Percentiles rank a stretch among this genome's conserved stretches.
Evolutionary conservation across 2,797 vertebrate genomes (phyloP).

Genomic region (Silurus aristotelis): DNA sequence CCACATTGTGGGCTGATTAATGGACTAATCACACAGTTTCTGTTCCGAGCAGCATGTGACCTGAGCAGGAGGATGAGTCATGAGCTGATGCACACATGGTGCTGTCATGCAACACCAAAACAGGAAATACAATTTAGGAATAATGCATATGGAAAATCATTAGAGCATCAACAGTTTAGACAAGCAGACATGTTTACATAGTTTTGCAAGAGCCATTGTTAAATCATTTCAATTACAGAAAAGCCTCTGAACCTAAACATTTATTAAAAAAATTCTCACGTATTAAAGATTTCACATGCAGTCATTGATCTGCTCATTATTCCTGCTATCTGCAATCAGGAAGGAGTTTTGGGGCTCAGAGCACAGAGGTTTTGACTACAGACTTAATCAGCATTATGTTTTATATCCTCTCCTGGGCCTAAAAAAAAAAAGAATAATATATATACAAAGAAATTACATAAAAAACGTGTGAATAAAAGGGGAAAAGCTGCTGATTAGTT

Average conservation of each 20-base stretch:
- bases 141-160: background rate
- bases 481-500: background rate
- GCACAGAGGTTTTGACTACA: background rate
- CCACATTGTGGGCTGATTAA: conserved; percentile 14
- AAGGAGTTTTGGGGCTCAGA: background rate
- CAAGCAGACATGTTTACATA: background rate
- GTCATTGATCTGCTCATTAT: background rate
- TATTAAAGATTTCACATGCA: background rate
- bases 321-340: background rate
- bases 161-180: background rate
- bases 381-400: background rate
- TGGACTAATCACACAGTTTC: background rate
- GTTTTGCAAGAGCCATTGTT: background rate
- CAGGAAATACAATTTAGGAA: background rate
- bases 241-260: background rate
- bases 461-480: background rate
- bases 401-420: background rate
- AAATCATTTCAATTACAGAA: background rate
- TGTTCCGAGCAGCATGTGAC: conserved; percentile 14
- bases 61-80: conserved; percentile 3
- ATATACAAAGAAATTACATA: background rate
- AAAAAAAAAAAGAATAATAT: background rate
- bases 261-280: background rate
- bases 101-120: background rate
- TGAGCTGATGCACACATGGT: background rate